Base-by-base conservation (phyloP, 1,140 invertebrate genomes). In the Drosophila trapezifrons region DNA sequence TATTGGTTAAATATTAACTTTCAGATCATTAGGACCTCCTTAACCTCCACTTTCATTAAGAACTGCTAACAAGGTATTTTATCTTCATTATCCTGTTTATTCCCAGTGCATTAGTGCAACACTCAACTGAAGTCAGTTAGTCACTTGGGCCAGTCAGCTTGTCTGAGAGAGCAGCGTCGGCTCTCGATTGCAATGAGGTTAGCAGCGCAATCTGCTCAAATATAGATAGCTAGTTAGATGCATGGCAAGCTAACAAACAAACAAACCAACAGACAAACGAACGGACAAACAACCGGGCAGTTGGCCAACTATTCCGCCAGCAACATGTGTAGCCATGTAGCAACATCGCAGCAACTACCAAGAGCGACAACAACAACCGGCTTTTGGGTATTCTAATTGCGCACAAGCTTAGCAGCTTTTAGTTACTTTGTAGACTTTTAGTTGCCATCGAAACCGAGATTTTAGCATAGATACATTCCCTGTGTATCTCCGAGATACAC, bases 131-230 rank as follows among this genome's bases (percentile, higher is more conserved):
- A 54, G 51, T 54, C 51, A 80, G 71, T 84, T 84, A 84, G 80
- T 84, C 80, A 84, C 63, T 80, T 72, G 45, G 76, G 67, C 80
- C 77, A 84, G 80, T 84, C 80, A 73, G 81, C 74, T 66, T 76
- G 82, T 86, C 84, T 76, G 78, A 76, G 60, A 83, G 76, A 78
- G 67, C 73, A 73, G 65, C 73, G 32, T 17, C 51, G 51, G 51
- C 51, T 54, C 51, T 37, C 51, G 77, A 75, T 90, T 78, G 84
- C 84, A 89, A 84, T 89, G 84, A 62, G 84, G 84, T 89, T 89
- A 89, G 84, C 84, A 65, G 84, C 84, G 84, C 84, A 89, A 89
- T 87, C 84, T 87, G 84, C 80, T 89, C 84, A 87, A 87, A 89
- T 87, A 87, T 87, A 87, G 84, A 87, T 89, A 84, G 84, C 84